Percentiles rank a stretch among this genome's conserved stretches.
These are phyloP conservation scores for Nasonia longicornis DNA, from an alignment of 1,140 invertebrate species.

Conservation along the genomic window DNA sequence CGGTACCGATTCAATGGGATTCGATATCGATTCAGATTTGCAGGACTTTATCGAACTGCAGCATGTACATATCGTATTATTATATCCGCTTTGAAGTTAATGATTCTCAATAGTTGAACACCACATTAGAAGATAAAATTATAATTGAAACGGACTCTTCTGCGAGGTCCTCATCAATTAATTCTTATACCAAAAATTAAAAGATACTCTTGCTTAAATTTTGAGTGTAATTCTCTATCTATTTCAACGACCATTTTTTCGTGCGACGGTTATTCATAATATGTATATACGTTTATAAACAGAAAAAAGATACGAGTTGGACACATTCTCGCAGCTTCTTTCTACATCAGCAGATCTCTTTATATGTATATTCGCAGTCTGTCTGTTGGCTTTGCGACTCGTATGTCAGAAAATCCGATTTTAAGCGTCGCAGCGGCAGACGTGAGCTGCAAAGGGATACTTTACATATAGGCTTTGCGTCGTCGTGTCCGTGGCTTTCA, in stretches of 20 bases:
- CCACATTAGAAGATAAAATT: too few relatives aligned
- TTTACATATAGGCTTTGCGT: neutral
- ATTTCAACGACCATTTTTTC: neutral
- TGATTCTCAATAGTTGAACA: too few relatives aligned
- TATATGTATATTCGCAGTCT: neutral
- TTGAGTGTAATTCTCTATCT: neutral
- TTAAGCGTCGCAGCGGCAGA: neutral
- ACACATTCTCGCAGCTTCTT: neutral
- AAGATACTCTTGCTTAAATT: neutral
- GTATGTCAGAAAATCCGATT: conserved; percentile 18
- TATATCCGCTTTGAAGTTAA: too few relatives aligned
- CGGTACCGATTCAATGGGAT: neutral
- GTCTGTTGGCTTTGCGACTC: conserved; percentile 16
- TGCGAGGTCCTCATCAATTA: neutral
- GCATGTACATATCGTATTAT: too few relatives aligned
- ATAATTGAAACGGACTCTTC: too few relatives aligned
- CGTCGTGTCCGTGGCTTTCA: neutral
- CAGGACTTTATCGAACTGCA: too few relatives aligned
- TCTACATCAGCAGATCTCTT: neutral
- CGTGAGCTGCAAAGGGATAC: neutral
- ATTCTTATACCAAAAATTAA: too few relatives aligned
- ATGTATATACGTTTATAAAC: too few relatives aligned
- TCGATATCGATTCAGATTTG: neutral
- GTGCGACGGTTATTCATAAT: neutral
- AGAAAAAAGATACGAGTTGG: too few relatives aligned